Percentiles rank a stretch among this genome's conserved stretches.
phyloP scores from a whole-genome alignment of 2,113 vertebrate species.

The Pangasianodon hypophthalmus region DNA sequence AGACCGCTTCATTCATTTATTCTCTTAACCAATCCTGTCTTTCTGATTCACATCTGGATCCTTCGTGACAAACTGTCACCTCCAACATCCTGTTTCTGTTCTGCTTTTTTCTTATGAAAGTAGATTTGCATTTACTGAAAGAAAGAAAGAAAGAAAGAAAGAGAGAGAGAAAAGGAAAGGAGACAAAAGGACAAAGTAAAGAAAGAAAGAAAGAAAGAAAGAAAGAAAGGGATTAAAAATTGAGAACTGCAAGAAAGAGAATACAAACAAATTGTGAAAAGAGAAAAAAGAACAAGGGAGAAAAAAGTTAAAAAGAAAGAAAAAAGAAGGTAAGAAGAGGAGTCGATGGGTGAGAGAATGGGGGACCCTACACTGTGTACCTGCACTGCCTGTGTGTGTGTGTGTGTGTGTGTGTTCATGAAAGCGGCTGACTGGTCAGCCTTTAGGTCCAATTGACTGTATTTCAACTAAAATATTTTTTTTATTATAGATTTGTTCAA shows the following conservation, averaged over 20 bases:
- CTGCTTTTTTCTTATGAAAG: not conserved
- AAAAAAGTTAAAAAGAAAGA: not conserved
- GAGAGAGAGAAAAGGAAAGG: not conserved
- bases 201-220: not conserved
- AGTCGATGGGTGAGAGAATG: too few species aligned
- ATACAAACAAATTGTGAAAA: not conserved
- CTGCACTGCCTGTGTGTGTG: not conserved
- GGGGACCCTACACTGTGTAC: too few species aligned
- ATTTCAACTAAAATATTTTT: not conserved
- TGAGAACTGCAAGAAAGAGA: not conserved
- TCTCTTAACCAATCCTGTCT: not conserved
- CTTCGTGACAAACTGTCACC: not conserved
- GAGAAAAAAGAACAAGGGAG: not conserved
- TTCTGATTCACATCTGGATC: conserved; percentile 11
- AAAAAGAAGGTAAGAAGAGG: not conserved
- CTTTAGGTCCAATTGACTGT: not conserved
- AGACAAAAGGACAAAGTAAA: not conserved
- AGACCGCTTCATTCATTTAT: not conserved
- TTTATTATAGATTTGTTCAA: not conserved
- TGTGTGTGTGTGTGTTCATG: not conserved
- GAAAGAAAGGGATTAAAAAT: not conserved
- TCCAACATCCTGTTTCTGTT: not conserved
- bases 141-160: not conserved
- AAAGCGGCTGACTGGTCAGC: not conserved
- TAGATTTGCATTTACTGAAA: not conserved